A percentile compares a stretch with the other conserved stretches of the same genome.
phyloP scores from a whole-genome alignment of 1,140 invertebrate species.

The Trachymyrmex septentrionalis region DNA sequence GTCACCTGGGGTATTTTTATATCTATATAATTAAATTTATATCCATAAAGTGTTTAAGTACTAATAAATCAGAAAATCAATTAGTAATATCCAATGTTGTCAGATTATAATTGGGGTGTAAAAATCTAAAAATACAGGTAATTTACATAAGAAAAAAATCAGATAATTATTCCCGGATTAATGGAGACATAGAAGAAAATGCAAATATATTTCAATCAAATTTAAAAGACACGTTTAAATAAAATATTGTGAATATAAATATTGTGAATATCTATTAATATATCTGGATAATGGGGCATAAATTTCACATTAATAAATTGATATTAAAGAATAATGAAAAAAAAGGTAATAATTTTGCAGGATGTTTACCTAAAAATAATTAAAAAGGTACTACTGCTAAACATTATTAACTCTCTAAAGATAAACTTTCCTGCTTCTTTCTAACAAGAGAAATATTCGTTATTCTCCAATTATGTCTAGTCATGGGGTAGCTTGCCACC shows the following conservation, averaged over 20 bases:
- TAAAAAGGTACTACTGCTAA: neutral
- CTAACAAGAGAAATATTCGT: neutral
- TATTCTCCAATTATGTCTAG: neutral
- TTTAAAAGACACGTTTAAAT: neutral
- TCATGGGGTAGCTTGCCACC: slow-evolving; percentile 3
- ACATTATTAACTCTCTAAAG: neutral
- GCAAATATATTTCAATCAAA: neutral
- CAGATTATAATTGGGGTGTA: no score
- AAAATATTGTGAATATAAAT: neutral
- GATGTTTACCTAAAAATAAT: neutral
- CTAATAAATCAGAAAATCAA: no score
- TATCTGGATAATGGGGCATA: neutral
- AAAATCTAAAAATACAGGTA: no score
- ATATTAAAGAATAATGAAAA: neutral
- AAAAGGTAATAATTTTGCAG: neutral
- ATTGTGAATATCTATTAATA: neutral
- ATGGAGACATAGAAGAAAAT: neutral
- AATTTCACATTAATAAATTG: neutral
- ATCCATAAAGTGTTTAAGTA: no score
- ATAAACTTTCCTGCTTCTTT: neutral
- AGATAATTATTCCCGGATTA: neutral
- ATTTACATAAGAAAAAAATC: no score
- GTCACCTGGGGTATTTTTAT: no score
- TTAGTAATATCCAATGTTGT: no score
- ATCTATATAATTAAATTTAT: no score